Percentiles rank a stretch among this genome's conserved stretches.
Evolutionary conservation across 2,888 invertebrate genomes (phyloP).

Genomic region (Agrochola circellaris): DNA sequence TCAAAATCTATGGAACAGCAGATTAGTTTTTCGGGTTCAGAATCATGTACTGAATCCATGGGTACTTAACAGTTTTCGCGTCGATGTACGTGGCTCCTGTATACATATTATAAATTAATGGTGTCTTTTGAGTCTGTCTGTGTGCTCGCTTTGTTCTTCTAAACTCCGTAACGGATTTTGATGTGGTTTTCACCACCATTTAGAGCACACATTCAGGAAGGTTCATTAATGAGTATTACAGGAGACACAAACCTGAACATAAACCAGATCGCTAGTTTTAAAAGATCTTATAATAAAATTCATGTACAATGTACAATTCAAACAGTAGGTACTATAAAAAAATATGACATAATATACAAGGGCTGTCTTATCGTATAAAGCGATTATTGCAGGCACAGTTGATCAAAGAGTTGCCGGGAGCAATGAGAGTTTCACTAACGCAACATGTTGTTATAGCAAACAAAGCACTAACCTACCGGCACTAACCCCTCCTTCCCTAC

Average conservation of each 20-base stretch:
- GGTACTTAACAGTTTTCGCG: too few relatives aligned
- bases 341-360: neutral
- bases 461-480: neutral
- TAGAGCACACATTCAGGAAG: neutral
- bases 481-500: too few relatives aligned
- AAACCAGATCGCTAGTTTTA: too few relatives aligned
- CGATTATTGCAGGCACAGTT: neutral
- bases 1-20: too few relatives aligned
- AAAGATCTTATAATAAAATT: neutral
- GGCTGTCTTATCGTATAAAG: neutral
- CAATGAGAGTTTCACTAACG: neutral
- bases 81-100: too few relatives aligned
- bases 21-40: too few relatives aligned
- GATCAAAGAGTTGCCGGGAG: neutral
- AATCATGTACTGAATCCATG: too few relatives aligned
- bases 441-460: neutral
- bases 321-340: neutral
- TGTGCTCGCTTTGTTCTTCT: neutral
- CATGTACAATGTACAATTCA: neutral
- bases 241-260: too few relatives aligned
- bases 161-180: too few relatives aligned
- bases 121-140: neutral
- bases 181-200: too few relatives aligned
- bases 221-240: too few relatives aligned
- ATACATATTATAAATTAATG: neutral